Conservation (phyloP, 2,888 invertebrate genomes). For the Drosophila kokeensis region DNA sequence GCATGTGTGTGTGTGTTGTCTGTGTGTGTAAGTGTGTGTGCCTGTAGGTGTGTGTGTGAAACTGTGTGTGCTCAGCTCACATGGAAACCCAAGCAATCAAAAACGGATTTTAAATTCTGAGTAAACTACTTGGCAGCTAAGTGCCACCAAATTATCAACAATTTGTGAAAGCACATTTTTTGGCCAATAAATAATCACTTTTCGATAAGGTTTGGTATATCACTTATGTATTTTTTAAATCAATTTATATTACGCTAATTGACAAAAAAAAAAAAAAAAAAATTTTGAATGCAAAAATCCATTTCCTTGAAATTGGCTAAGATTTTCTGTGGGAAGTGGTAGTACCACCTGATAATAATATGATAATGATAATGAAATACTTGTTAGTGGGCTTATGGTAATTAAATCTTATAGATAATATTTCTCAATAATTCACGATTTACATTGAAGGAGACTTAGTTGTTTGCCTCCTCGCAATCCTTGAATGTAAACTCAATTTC, state of each 20-base stretch:
- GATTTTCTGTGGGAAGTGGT: background rate
- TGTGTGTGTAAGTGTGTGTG: conserved; percentile 5
- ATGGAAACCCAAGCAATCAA: conserved; percentile 9
- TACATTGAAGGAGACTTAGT: background rate
- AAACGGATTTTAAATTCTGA: conserved; percentile 3
- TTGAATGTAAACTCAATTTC: background rate
- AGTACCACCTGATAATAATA: background rate
- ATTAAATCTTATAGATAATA: background rate
- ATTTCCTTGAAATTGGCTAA: background rate
- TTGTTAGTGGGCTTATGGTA: background rate
- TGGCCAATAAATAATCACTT: background rate
- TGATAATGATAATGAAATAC: background rate
- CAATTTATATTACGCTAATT: background rate
- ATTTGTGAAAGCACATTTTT: background rate
- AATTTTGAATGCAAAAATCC: background rate
- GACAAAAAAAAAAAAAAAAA: background rate
- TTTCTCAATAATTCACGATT: background rate
- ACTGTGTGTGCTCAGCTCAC: conserved; percentile 4
- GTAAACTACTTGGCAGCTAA: background rate
- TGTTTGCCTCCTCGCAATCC: background rate
- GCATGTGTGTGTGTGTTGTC: conserved; percentile 25
- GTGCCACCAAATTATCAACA: background rate
- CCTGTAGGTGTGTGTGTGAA: conserved; percentile 4
- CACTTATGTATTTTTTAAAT: background rate
- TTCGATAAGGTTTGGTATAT: background rate